A percentile compares a stretch with the other conserved stretches of the same genome.
These are phyloP conservation scores for Drosophila sp. DNA, from an alignment of 1,140 invertebrate species.

Conservation along the genomic window DNA sequence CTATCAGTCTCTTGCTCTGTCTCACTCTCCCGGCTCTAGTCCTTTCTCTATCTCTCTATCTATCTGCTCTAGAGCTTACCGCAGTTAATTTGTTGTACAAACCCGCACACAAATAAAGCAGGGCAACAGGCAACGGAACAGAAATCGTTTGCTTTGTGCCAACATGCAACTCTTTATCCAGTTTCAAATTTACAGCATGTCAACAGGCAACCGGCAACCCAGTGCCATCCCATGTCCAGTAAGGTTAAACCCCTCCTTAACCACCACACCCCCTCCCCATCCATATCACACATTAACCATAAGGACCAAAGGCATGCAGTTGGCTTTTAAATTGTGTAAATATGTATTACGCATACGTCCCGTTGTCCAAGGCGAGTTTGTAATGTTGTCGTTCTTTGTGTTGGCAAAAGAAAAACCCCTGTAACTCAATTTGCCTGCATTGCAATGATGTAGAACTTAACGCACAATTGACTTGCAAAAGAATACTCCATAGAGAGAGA, in stretches of 20 bases:
- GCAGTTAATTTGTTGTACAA: slow-evolving; percentile 77
- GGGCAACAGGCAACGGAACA: slow-evolving; percentile 47
- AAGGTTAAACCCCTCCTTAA: slow-evolving; percentile 13
- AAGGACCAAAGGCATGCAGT: slow-evolving; percentile 34
- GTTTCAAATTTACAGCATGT: slow-evolving; percentile 77
- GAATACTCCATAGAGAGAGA: not conserved
- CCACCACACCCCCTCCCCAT: not conserved
- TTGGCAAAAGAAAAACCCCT: slow-evolving; percentile 12
- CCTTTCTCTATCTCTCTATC: not conserved
- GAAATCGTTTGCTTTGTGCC: slow-evolving; percentile 72
- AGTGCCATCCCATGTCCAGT: slow-evolving; percentile 5
- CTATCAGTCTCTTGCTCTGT: not conserved
- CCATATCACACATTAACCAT: slow-evolving; percentile 57
- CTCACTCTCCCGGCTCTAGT: not conserved
- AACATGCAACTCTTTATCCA: slow-evolving; percentile 73
- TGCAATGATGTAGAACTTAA: slow-evolving; percentile 30
- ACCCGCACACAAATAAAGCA: slow-evolving; percentile 75
- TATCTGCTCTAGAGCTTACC: slow-evolving; percentile 43
- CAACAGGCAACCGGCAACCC: slow-evolving; percentile 44
- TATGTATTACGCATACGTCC: slow-evolving; percentile 54
- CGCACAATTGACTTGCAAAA: slow-evolving; percentile 31
- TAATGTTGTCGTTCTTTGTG: slow-evolving; percentile 9
- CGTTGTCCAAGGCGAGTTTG: slow-evolving; percentile 16
- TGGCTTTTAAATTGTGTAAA: slow-evolving; percentile 54
- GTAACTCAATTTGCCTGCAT: slow-evolving; percentile 28